Conservation (phyloP, 2,888 invertebrate species). For the Andrena trimmerana region DNA sequence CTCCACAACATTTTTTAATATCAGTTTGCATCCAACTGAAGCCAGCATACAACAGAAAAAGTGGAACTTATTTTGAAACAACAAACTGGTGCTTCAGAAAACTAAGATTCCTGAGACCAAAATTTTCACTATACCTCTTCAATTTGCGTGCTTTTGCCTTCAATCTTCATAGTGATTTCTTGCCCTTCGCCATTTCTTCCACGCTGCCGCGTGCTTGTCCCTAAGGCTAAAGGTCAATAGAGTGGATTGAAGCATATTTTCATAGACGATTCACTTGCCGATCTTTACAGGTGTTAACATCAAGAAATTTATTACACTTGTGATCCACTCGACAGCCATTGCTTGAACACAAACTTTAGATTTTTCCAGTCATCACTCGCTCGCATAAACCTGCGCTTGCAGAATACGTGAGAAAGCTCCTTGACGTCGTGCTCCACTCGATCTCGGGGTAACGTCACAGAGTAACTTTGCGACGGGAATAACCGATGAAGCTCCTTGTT, state of each 20-base stretch:
- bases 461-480: slow-evolving; percentile 30
- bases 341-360: slow-evolving; percentile 56
- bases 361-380: slow-evolving; percentile 64
- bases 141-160: not conserved
- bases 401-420: slow-evolving; percentile 66
- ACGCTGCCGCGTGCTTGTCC: too few species aligned
- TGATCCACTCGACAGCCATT: not conserved
- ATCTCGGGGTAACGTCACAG: slow-evolving; percentile 9
- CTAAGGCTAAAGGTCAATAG: not conserved
- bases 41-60: too few species aligned
- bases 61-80: too few species aligned
- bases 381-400: slow-evolving; percentile 66
- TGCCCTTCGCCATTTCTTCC: not conserved
- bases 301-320: not conserved
- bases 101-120: not conserved
- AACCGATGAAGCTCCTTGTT: slow-evolving; percentile 41
- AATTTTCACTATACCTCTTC: not conserved
- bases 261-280: not conserved
- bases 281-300: not conserved
- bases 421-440: slow-evolving; percentile 62
- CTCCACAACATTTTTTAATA: too few species aligned
- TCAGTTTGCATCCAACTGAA: too few species aligned
- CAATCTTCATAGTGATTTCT: not conserved
- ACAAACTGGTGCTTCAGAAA: too few species aligned
- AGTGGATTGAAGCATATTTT: not conserved